Evolutionary conservation across 2,888 invertebrate species (phyloP), one percentile per base, ranked within the genome.

Genomic region (Phragmatobia fuliginosa): DNA sequence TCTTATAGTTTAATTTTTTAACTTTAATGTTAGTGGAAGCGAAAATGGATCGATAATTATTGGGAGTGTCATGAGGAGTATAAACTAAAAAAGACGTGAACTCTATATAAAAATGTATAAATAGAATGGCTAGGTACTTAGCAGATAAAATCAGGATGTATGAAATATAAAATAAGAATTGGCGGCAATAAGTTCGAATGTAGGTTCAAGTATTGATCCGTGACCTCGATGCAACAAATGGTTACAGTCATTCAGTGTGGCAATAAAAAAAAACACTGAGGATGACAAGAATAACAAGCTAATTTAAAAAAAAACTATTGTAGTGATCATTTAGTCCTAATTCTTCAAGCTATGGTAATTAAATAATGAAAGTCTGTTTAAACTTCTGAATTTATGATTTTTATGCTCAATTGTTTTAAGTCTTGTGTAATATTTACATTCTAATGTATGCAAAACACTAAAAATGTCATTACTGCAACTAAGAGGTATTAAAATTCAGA

Each of bases 141-240:
- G 28, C 16, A 56, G 56, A 16, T 11, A 25, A 4, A 56, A 1
- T 28, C 16, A 56, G 1, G 2, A 16, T 2, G 1, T 14, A 25
- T 14, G 7, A 56, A 28, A 56, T 28, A 7, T 28, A 52, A 7
- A 2, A 28, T 6, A 28, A 16, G 25, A 49, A 63, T 49, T 49
- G 63, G 63, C 63, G 49, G 49, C 32, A 45, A 45, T 32, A 49
- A 49, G 45, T 63, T 63, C 16, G 32, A 10, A 28, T 28, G 49
- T 63, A 49, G 14, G 49, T 28, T 10, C 28, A 33, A 63, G 63
- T 63, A 63, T 63, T 63, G 63, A 63, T 63, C 49, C 16, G 63
- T 63, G 63, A 63, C 63, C 63, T 32, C 63, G 49, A 63, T 25
- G 63, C 63, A 63, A 63, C 63, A 63, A 63, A 49, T 63, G 49